Base-by-base conservation (phyloP, 2,797 vertebrate genomes). In the Euphonia xanthogaster region DNA sequence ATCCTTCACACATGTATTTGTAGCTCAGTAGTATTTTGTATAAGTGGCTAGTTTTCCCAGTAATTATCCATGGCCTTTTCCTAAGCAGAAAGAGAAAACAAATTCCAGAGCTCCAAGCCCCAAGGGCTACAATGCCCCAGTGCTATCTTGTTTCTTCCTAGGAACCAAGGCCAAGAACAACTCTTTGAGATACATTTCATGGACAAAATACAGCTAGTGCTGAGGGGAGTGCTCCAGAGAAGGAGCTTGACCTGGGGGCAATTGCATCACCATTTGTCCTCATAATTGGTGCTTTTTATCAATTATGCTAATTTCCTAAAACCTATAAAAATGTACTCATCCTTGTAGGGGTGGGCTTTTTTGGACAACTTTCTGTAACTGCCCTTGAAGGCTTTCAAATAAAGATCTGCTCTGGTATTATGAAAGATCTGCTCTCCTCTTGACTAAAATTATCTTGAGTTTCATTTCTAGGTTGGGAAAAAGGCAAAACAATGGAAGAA, bases 91-190 rank as follows among this genome's bases (percentile, higher is more conserved):
- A 55, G 5, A 77, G 0, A 54, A 54, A 37, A 60, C 6, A 61
- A 31, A 45, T 37, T 54, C 10, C 14, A 37, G 9, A 31, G 4
- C 8, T 27, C 27, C 27, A 25, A 37, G n/a, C 3, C 21, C 17
- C 1, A 0, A 8, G 2, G 1, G 2, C 1, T 65, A 1, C n/a
- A 37, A 10, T 6, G 17, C 2, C 27, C 14, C 10, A 1, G 4
- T 2, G 5, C 14, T 25, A 2, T 21, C 10, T 21, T 31, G 6
- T 5, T 10, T 31, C 10, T 17, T 65, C n/a, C 40, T 37, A 22
- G n/a, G 5, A 77, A 2, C 10, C 13, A 77, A 31, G 61, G 8
- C 1, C 1, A 1, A 19, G 30, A 63, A 19, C 12, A 76, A 20
- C 9, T 12, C 16, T 53, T 76, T 0, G 2, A 35, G 25, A 35